phyloP scores from a whole-genome alignment of 2,797 vertebrate species.

The Cynopterus sphinx region DNA sequence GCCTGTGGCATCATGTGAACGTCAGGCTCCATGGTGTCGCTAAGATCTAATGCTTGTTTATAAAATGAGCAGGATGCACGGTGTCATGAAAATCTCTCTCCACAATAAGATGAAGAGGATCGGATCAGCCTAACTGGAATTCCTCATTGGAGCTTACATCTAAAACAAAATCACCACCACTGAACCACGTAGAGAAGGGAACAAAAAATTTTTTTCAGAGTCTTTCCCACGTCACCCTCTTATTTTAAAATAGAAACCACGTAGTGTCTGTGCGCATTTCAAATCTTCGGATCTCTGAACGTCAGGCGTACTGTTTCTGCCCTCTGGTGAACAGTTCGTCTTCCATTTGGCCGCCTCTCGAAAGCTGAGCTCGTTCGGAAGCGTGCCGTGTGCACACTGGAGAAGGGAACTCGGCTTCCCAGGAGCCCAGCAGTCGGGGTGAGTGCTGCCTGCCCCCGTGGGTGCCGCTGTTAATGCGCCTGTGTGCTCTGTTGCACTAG shows the following conservation, averaged over 20 bases:
- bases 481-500: conserved; percentile 82
- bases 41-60: neutral
- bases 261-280: neutral
- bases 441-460: neutral
- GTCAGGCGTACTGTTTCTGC: neutral
- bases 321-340: neutral
- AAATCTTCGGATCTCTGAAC: neutral
- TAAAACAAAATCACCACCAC: neutral
- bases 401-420: neutral
- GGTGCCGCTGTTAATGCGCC: accelerated
- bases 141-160: neutral
- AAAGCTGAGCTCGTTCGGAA: neutral
- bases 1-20: neutral
- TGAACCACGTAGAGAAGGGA: neutral
- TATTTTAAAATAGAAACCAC: conserved; percentile 14
- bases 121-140: neutral
- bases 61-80: neutral
- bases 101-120: neutral
- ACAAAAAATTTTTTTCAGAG: neutral
- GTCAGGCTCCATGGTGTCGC: neutral
- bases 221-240: neutral
- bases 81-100: neutral
- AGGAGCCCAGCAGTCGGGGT: neutral
- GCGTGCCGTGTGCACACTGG: neutral
- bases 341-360: neutral